Percentiles rank a stretch among this genome's conserved stretches.
Conservation (phyloP, 2,888 invertebrate species). For the Cerceris ruficornis region DNA sequence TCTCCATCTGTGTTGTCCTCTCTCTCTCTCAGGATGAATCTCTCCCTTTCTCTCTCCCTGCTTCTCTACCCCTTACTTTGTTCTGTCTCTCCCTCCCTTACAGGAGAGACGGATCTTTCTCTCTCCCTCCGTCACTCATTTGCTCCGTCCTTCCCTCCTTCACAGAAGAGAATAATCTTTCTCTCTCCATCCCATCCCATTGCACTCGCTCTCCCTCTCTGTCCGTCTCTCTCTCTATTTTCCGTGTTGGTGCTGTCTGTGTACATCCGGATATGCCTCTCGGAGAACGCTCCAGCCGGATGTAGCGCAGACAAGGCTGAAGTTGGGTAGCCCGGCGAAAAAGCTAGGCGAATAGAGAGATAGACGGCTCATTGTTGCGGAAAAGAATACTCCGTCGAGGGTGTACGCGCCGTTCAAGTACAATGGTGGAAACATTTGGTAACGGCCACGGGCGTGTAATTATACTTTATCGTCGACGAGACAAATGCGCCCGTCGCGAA, state of each 20-base stretch:
- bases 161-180: too few species aligned
- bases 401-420: neutral
- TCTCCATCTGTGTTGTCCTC: too few species aligned
- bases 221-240: too few species aligned
- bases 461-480: slow-evolving; percentile 10
- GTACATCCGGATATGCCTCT: too few species aligned
- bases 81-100: neutral
- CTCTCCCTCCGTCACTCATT: too few species aligned
- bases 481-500: slow-evolving; percentile 11
- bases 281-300: too few species aligned
- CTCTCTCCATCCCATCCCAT: too few species aligned
- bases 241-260: too few species aligned
- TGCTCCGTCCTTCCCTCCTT: too few species aligned
- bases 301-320: too few species aligned
- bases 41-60: neutral
- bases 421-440: neutral
- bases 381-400: neutral
- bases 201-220: too few species aligned
- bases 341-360: neutral
- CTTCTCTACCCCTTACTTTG: neutral
- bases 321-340: neutral
- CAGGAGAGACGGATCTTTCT: too few species aligned
- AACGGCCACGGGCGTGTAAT: neutral
- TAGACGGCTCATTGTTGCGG: slow-evolving; percentile 7
- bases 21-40: neutral